Conservation (phyloP, 1,140 invertebrate genomes). For the Drosophila lowei region DNA sequence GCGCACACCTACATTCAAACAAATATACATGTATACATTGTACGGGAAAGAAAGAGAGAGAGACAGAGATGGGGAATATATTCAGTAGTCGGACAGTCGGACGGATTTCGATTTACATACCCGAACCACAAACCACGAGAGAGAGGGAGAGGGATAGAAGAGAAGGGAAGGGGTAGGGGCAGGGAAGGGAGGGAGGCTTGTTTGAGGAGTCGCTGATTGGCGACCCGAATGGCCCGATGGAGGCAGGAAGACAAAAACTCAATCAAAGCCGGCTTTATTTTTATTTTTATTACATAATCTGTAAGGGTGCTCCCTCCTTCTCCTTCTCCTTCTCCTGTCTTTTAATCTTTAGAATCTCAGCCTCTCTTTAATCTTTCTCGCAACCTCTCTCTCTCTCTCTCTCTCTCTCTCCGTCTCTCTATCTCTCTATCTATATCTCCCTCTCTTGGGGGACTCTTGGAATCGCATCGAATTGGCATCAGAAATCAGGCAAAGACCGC, state of each 20-base stretch:
- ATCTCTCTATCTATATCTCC: neutral
- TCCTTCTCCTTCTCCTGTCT: neutral
- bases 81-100: constrained; percentile 5
- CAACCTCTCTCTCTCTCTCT: neutral
- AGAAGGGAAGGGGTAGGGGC: neutral
- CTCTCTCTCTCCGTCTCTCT: neutral
- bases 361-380: constrained; percentile 9
- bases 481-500: constrained; percentile 70
- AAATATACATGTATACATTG: neutral
- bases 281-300: constrained; percentile 30
- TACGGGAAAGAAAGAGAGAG: constrained; percentile 9
- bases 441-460: constrained; percentile 29
- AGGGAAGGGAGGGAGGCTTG: neutral
- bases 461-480: constrained; percentile 29
- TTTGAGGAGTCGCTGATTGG: no score
- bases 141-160: neutral
- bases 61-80: neutral
- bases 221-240: neutral
- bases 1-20: constrained; percentile 15
- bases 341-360: constrained; percentile 12
- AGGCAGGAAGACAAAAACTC: neutral
- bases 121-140: neutral
- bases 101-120: constrained; percentile 52
- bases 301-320: neutral
- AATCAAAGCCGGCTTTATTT: constrained; percentile 1